Percentiles rank a stretch among this genome's conserved stretches.
phyloP scores from a whole-genome alignment of 1,140 invertebrate genomes.

The Zophobas atratus region DNA sequence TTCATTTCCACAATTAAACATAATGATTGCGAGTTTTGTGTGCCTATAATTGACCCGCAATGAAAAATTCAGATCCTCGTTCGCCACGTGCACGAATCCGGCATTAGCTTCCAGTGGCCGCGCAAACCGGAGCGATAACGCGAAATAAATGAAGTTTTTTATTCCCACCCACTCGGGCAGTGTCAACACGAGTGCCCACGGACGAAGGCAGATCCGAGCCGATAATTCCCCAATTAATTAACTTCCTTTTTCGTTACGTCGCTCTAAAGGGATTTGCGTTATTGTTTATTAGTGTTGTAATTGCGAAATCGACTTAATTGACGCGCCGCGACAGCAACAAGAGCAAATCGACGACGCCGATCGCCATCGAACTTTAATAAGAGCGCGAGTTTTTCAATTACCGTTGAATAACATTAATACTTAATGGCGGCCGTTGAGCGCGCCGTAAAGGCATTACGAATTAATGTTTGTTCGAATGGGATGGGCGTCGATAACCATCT shows the following conservation, averaged over 20 bases:
- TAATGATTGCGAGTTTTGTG: constrained; percentile 34
- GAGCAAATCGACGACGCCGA: neutral
- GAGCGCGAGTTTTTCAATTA: constrained; percentile 28
- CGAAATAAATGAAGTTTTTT: constrained; percentile 22
- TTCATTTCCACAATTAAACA: constrained; percentile 47
- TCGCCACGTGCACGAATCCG: constrained; percentile 10
- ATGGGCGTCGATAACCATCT: constrained; percentile 27
- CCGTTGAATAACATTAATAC: constrained; percentile 35
- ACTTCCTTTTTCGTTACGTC: constrained; percentile 31
- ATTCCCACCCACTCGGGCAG: constrained; percentile 18
- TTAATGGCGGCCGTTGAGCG: constrained; percentile 27
- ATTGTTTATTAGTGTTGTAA: constrained; percentile 34
- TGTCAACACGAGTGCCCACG: constrained; percentile 32
- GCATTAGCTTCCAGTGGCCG: constrained; percentile 2
- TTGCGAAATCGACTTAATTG: constrained; percentile 30
- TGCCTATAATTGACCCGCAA: constrained; percentile 25
- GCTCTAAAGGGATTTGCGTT: constrained; percentile 18
- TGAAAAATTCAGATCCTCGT: constrained; percentile 25
- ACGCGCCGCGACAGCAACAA: constrained; percentile 7
- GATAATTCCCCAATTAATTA: constrained; percentile 42
- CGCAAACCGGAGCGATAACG: neutral
- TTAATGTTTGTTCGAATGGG: constrained; percentile 35
- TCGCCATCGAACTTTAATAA: constrained; percentile 3
- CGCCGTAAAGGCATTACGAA: constrained; percentile 42
- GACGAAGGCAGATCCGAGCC: constrained; percentile 19